Evolutionary conservation across 2,797 vertebrate species (phyloP), one percentile per base, ranked within the genome.

Genomic region (Pangasius krempfi): DNA sequence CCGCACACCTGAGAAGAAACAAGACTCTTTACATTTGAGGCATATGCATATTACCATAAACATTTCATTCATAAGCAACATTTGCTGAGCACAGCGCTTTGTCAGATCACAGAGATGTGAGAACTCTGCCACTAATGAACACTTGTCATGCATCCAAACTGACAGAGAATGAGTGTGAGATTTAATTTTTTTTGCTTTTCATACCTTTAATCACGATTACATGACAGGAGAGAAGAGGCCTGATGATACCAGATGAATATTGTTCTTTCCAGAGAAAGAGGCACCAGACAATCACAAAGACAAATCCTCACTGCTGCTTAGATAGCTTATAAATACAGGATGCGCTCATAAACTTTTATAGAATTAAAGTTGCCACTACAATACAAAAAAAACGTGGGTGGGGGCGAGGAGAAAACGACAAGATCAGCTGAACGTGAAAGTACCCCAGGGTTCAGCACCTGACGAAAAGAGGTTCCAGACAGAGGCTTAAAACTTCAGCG

Each of bases 1-100:
- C 84, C 98, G 97, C 89, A 99, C 98, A 85, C 98, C 98, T 99
- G 90, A 85, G 22, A 50, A 87, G 25, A 86, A 58, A 89, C 60
- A 79, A 9, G 25, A 25, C 13, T 8, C 3, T 18, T 50, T 3
- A 37, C 2, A 62, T 47, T 18, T 18, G 37, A 58, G 16, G 52
- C 44, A 13, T 9, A 54, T 25, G 18, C 64, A 30, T n/a, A 12
- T 40, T 60, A 37, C 30, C 8, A 13, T 25, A 70, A 37, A 70
- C 40, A 52, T 14, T 64, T 4, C 22, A 33, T 84, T 84, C 9
- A 12, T 52, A 52, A 1, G 16, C 18, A 33, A 64, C 8, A 44
- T 44, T 68, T 33, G 30, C 16, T 18, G 66, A 68, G n/a, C 13
- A 68, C 14, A 33, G 30, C 5, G 16, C n/a, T 68, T 68, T n/a